Evolutionary conservation across 2,888 invertebrate genomes (phyloP), one percentile per base, ranked within the genome.

Genomic region (Agrypnus murinus): DNA sequence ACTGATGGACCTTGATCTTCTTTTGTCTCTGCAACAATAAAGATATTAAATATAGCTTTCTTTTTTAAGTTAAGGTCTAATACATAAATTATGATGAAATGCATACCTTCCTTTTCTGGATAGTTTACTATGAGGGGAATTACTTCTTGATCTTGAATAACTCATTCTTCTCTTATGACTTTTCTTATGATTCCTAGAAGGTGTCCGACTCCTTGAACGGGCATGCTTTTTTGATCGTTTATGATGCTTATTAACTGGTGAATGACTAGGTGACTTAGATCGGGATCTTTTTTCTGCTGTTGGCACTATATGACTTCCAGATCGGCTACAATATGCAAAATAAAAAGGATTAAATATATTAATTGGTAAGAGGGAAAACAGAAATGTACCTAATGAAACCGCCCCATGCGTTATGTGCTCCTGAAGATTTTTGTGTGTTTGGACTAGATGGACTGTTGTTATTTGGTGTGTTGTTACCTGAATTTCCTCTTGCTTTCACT

Each of bases 351-450:
- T n/a, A n/a, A n/a, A n/a, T n/a, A n/a, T n/a, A n/a, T n/a, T n/a
- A 34, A 34, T 34, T 34, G 9, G 34, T 8, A 34, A 34, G 34
- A 9, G 9, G 9, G 9, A 34, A 34, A 48, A 19, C 12, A 31
- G 32, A 55, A 32, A 71, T 36, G 48, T 88, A 88, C 82, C 90
- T 90, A 72, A 91, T 91, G 74, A 91, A 91, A 19, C 91, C 91
- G 31, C 91, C 90, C 90, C 90, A 90, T 1, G 91, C 90, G 77
- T 91, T 91, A 75, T 91, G 90, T 0, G 89, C 89, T 0, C 88
- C 88, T 65, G 88, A 87, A 10, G 87, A 88, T 57, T 88, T 88
- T 80, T 90, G 89, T 66, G 78, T 74, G 46, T 87, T 7, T 85
- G 89, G 79, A 85, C 82, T 76, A 80, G 86, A 72, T 81, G 86